phyloP scores from a whole-genome alignment of 2,797 vertebrate genomes.

The Protosalanx chinensis region DNA sequence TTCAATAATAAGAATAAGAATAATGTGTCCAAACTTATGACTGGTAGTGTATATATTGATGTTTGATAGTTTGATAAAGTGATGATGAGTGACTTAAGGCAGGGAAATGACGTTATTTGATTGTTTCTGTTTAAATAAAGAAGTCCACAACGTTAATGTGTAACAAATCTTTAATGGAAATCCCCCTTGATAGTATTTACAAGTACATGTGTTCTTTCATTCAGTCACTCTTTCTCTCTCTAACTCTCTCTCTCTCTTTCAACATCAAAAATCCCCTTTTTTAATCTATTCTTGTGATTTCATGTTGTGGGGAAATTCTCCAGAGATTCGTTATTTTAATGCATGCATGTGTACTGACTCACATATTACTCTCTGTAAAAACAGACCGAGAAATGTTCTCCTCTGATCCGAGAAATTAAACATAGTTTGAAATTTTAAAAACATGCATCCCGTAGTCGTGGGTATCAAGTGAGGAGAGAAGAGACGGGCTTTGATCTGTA shows the following conservation, averaged over 20 bases:
- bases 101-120: neutral
- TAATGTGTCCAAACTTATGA: no score
- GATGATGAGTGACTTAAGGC: neutral
- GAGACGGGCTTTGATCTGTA: neutral
- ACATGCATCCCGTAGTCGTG: neutral
- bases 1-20: no score
- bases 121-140: neutral
- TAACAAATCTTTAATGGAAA: slow-evolving; percentile 22
- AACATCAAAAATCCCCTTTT: slow-evolving; percentile 38
- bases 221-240: no score
- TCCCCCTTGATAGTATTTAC: slow-evolving; percentile 37
- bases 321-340: neutral
- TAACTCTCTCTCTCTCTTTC: slow-evolving; percentile 1
- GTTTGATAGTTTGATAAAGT: neutral
- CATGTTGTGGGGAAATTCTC: slow-evolving; percentile 32
- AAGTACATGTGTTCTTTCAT: slow-evolving; percentile 31
- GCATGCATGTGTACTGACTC: slow-evolving; percentile 3
- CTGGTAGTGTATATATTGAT: no score
- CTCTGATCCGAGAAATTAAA: slow-evolving; percentile 46
- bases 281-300: slow-evolving; percentile 33
- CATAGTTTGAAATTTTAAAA: neutral
- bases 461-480: neutral
- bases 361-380: slow-evolving; percentile 21
- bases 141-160: neutral
- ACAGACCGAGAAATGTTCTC: slow-evolving; percentile 37